Conservation (phyloP, 2,113 vertebrate species). For the Apteryx mantelli region DNA sequence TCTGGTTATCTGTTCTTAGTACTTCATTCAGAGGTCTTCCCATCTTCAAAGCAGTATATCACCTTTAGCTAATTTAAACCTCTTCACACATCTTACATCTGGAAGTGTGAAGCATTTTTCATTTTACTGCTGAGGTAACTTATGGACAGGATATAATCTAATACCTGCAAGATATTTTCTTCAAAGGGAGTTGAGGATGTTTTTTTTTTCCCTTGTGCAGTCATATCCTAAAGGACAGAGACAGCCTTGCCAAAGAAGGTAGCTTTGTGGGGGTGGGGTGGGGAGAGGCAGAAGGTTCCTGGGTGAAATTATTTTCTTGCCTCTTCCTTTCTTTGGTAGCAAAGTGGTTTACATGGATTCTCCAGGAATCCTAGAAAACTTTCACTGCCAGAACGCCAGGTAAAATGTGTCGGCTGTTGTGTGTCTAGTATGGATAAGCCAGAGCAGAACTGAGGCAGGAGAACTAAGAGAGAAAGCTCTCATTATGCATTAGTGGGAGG, state of each 20-base stretch:
- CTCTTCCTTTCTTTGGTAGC: not conserved
- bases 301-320: not conserved
- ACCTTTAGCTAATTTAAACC: slow-evolving; percentile 38
- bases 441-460: not conserved
- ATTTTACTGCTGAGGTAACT: not conserved
- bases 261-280: not conserved
- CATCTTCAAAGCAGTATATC: slow-evolving; percentile 31
- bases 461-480: not conserved
- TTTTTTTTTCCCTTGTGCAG: not conserved
- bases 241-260: not conserved
- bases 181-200: slow-evolving; percentile 2
- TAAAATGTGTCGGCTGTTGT: not conserved
- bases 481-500: not conserved
- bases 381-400: not conserved
- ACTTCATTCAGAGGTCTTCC: not conserved
- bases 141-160: not conserved
- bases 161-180: slow-evolving; percentile 19
- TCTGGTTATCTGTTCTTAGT: not conserved
- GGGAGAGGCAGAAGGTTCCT: not conserved
- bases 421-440: not conserved
- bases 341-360: not conserved
- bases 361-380: not conserved
- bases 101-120: slow-evolving; percentile 13
- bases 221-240: not conserved
- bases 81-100: not conserved